phyloP scores from a whole-genome alignment of 2,888 invertebrate species.

The Andricus quercusramuli region DNA sequence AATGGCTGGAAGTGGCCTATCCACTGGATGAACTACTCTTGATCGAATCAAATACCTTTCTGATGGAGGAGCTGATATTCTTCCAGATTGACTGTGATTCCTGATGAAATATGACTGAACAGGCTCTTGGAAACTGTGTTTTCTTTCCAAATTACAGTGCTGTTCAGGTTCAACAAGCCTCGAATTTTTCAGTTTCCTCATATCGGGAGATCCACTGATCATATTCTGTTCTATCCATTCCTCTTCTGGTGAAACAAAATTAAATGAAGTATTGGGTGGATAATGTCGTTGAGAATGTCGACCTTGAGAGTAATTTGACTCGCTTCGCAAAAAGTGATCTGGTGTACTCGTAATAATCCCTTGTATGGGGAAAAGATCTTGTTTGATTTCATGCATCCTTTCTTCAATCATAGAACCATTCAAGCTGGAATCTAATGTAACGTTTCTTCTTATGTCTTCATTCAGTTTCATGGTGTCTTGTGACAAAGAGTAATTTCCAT shows the following conservation, averaged over 20 bases:
- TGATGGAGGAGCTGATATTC: conserved; percentile 72
- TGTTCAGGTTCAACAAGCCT: conserved; percentile 57
- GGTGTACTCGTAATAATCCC: conserved; percentile 70
- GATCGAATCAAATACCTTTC: conserved; percentile 70
- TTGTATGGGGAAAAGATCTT: conserved; percentile 70
- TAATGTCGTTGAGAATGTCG: conserved; percentile 48
- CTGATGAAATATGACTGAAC: conserved; percentile 64
- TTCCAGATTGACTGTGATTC: conserved; percentile 71
- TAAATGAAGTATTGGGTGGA: conserved; percentile 23
- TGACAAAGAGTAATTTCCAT: conserved; percentile 73
- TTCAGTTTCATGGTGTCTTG: conserved; percentile 74
- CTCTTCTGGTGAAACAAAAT: conserved; percentile 58
- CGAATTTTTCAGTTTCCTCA: conserved; percentile 66
- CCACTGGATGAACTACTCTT: conserved; percentile 70
- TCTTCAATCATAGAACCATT: conserved; percentile 73
- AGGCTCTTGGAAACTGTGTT: conserved; percentile 73
- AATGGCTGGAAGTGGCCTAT: conserved; percentile 73
- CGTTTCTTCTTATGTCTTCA: conserved; percentile 73
- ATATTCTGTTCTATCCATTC: conserved; percentile 68
- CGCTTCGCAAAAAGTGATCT: conserved; percentile 68
- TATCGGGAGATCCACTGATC: conserved; percentile 66
- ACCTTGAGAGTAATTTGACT: conserved; percentile 48
- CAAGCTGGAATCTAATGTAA: conserved; percentile 70
- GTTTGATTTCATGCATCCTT: conserved; percentile 71
- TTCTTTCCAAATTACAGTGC: conserved; percentile 68